Base-by-base conservation (phyloP, 2,888 invertebrate genomes). In the Epinotia demarniana region DNA sequence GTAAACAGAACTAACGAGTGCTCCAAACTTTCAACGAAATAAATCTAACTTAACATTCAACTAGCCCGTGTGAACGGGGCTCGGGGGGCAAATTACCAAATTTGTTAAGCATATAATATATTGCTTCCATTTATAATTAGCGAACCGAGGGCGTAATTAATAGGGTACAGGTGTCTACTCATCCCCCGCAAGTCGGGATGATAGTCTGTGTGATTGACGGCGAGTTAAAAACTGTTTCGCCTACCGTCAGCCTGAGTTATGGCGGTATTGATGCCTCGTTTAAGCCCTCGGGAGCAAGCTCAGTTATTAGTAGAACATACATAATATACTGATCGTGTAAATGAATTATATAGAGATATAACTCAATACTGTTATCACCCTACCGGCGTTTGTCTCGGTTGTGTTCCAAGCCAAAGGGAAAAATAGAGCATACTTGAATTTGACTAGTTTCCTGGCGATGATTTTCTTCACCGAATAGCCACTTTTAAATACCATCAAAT, bases 41-140 rank as follows among this genome's bases (percentile, higher is more conserved):
- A 75, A 75, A 71, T 72, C 72, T 67, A 67, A 72, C 72, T 75
- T 76, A 27, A 67, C 61, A 73, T 62, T 76, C 67, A 73, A 76
- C 75, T 75, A 72, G 67, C 53, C 67, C 63, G 73, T 79, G 73
- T 75, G 80, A 87, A 86, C 83, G 79, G 78, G 78, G 77, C 80
- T 75, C 75, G 77, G 64, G 78, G 79, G 80, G 80, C 80, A 84
- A 87, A 87, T 87, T 85, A 83, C 84, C 82, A 79, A 81, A 84
- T 83, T 84, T 81, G 84, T 82, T 81, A 82, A 84, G 83, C 84
- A 84, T 83, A 83, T 84, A 84, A 89, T 85, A 83, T 84, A 89
- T 89, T 80, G 83, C 84, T 75, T 77, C 81, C 83, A 86, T 88
- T 88, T 86, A 88, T 87, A 89, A 89, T 91, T 88, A 90, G 87